Evolutionary conservation across 1,140 invertebrate species (phyloP).

Genomic region (Ceratina calcarata): DNA sequence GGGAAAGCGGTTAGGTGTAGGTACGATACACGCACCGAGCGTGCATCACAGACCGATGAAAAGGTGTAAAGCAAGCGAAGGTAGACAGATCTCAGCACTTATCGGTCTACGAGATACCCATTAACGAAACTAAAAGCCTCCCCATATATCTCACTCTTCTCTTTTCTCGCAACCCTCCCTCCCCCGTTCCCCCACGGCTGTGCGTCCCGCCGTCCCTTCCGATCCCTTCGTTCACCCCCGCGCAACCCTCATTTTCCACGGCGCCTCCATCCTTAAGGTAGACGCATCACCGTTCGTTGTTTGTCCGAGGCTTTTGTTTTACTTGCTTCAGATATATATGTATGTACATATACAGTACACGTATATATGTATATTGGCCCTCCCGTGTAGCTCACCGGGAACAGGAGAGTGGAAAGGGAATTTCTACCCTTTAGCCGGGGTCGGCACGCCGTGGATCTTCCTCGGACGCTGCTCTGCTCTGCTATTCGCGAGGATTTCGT

Average conservation of each 20-base stretch:
- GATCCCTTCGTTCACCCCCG: constrained; percentile 47
- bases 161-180: constrained; percentile 66
- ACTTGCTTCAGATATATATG: constrained; percentile 74
- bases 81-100: constrained; percentile 80
- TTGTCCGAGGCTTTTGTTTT: constrained; percentile 77
- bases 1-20: constrained; percentile 20
- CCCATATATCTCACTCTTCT: constrained; percentile 77
- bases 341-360: constrained; percentile 71
- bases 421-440: constrained; percentile 30
- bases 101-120: constrained; percentile 79
- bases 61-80: constrained; percentile 77
- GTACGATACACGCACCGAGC: constrained; percentile 19
- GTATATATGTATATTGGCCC: constrained; percentile 72
- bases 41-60: constrained; percentile 62
- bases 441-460: constrained; percentile 32
- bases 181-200: constrained; percentile 12
- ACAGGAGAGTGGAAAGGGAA: constrained; percentile 31
- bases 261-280: constrained; percentile 72
- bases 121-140: constrained; percentile 80
- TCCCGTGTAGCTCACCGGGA: constrained; percentile 24
- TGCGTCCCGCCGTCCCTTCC: constrained; percentile 50
- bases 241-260: constrained; percentile 63
- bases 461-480: not conserved
- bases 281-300: constrained; percentile 77
- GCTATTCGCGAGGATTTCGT: constrained; percentile 28